Base-by-base conservation (phyloP, 2,797 vertebrate genomes). In the Hippoglossus hippoglossus region DNA sequence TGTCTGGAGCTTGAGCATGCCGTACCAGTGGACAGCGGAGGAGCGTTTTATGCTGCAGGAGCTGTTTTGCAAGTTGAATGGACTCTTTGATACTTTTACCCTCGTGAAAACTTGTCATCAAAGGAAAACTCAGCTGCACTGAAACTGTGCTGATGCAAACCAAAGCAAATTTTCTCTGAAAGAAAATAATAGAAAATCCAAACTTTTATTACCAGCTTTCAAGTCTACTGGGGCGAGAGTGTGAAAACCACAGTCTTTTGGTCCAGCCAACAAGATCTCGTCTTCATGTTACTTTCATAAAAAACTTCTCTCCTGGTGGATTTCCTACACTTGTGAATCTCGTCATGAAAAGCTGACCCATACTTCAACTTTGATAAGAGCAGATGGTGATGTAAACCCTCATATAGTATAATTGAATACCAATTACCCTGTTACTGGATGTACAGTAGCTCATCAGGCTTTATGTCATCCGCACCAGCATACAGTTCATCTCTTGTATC, bases 371-470 rank as follows among this genome's bases (percentile, higher is more conserved):
- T 7, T 31, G 55, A 67, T 56, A 6, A 22, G 73, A 67, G 54
- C 61, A 59, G 49, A 53, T 22, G 73, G 81, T 89, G 83, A 89
- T 76, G 89, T 84, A 80, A 84, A 71, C 87, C 86, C 86, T 76
- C 87, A 89, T 84, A 9, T 55, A 36, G 57, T 81, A 59, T 44
- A 77, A 81, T 86, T 77, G 58, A 63, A 39, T 65, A 25, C 70
- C 69, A 83, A 88, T 89, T 85, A 86, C 65, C 73, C 59, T 75
- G 25, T 55, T 54, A 71, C 63, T 74, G 57, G 57, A 68, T n/a
- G 49, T 59, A 67, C 57, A 58, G 65, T 16, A 59, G 26, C 71
- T 83, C 77, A 86, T 83, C 80, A 59, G 75, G 3, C 36, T 31
- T 54, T 34, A 60, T 25, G 49, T 49, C 61, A 41, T 85, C 63